phyloP scores from a whole-genome alignment of 2,888 invertebrate genomes.

The Xestia sexstrigata region DNA sequence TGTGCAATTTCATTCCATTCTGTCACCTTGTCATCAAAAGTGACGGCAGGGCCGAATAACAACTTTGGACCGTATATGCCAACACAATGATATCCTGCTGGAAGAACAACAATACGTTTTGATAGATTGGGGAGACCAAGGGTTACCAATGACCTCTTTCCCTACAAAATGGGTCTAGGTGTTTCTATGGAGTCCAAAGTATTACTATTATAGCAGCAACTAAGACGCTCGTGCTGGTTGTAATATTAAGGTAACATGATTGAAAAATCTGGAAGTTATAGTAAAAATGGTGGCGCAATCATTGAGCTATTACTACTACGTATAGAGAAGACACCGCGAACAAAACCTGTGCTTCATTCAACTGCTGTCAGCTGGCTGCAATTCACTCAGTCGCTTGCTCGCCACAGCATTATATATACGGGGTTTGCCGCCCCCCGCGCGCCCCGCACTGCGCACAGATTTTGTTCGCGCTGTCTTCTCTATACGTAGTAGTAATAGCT shows the following conservation, averaged over 20 bases:
- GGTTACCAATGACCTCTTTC: not conserved
- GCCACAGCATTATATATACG: no score
- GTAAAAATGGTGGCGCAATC: no score
- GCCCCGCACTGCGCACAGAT: no score
- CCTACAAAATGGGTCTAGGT: not conserved
- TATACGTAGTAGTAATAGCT: no score
- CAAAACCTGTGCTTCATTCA: no score
- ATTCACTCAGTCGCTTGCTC: no score
- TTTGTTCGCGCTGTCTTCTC: no score
- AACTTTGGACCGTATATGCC: not conserved
- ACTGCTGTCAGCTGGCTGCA: no score
- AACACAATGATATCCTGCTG: not conserved
- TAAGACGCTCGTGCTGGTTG: not conserved
- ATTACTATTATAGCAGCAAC: not conserved
- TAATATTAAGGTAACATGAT: not conserved
- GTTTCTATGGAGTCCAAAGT: not conserved
- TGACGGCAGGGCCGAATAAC: not conserved
- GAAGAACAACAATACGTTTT: slow-evolving; percentile 13
- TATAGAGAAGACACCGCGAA: no score
- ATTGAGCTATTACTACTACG: no score
- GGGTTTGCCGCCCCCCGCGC: no score
- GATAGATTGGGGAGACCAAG: not conserved
- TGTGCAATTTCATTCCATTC: not conserved
- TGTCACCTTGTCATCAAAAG: slow-evolving; percentile 14
- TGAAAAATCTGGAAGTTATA: not conserved